Percentiles rank a stretch among this genome's conserved stretches.
Evolutionary conservation across 2,113 vertebrate species (phyloP).

Genomic region (Centrocercus urophasianus): DNA sequence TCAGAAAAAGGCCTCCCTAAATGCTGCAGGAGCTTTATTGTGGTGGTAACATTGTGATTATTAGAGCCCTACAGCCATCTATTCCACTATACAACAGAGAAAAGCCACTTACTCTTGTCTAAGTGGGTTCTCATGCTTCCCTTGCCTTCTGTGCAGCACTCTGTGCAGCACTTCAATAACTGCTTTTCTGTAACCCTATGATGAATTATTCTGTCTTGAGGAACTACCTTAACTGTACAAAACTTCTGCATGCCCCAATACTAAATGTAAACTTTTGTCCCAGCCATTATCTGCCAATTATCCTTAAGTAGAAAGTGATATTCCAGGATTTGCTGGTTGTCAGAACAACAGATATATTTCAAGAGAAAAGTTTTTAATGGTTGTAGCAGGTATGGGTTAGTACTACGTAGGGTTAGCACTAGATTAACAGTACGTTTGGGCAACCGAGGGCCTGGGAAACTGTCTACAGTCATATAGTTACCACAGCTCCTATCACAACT

Average conservation of each 20-base stretch:
- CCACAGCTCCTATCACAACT: not conserved
- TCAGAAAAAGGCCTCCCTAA: not conserved
- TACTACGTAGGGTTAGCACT: not conserved
- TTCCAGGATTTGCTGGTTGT: not conserved
- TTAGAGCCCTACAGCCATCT: rapidly evolving
- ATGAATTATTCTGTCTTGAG: not conserved
- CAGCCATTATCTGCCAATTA: not conserved
- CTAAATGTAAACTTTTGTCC: not conserved
- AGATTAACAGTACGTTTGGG: not conserved
- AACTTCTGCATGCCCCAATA: not conserved
- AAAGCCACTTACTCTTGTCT: not conserved
- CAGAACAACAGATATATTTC: not conserved
- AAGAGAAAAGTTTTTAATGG: not conserved
- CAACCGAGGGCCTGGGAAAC: not conserved
- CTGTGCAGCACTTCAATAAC: not conserved
- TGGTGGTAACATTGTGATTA: rapidly evolving
- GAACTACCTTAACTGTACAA: not conserved
- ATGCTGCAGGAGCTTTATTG: not conserved
- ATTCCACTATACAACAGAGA: not conserved
- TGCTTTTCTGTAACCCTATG: not conserved
- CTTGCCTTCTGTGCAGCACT: not conserved
- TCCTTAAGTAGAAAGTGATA: not conserved
- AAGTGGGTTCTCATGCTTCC: rapidly evolving
- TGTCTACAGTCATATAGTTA: too few relatives aligned
- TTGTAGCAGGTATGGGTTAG: not conserved